phyloP scores from a whole-genome alignment of 2,888 invertebrate genomes.

The Acleris emargana region DNA sequence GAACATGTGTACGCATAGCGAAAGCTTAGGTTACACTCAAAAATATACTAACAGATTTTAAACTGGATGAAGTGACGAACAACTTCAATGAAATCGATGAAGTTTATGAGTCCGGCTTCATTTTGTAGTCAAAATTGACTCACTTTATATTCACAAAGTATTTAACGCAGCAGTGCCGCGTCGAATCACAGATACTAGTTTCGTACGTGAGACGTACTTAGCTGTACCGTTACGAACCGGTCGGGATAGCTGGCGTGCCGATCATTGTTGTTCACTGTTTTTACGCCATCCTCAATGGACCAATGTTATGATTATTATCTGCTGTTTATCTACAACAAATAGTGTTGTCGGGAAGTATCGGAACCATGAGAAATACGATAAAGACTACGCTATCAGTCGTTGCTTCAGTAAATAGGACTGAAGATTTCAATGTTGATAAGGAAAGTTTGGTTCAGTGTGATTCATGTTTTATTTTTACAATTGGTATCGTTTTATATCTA shows the following conservation, averaged over 20 bases:
- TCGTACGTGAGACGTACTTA: slow-evolving; percentile 51
- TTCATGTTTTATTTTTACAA: neutral
- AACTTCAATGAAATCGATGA: too few relatives aligned
- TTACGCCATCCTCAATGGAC: slow-evolving; percentile 24
- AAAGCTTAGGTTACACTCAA: too few relatives aligned
- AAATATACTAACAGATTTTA: too few relatives aligned
- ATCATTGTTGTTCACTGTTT: slow-evolving; percentile 49
- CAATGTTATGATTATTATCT: slow-evolving; percentile 33
- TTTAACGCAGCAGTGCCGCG: slow-evolving; percentile 3
- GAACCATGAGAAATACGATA: too few relatives aligned
- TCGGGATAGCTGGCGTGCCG: slow-evolving; percentile 59
- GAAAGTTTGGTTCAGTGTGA: neutral
- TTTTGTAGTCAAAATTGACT: neutral
- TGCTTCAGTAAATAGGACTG: too few relatives aligned
- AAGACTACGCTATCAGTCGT: too few relatives aligned
- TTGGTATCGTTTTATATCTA: too few relatives aligned
- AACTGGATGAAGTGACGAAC: too few relatives aligned
- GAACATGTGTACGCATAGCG: too few relatives aligned
- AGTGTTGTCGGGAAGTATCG: neutral
- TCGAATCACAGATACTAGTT: slow-evolving; percentile 42
- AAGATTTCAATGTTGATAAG: too few relatives aligned
- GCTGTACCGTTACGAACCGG: slow-evolving; percentile 71
- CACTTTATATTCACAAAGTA: neutral
- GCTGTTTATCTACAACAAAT: slow-evolving; percentile 10
- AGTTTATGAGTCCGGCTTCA: neutral